These are phyloP conservation scores for Molossus molossus DNA, from an alignment of 2,797 vertebrate genomes.

Conservation along the genomic window DNA sequence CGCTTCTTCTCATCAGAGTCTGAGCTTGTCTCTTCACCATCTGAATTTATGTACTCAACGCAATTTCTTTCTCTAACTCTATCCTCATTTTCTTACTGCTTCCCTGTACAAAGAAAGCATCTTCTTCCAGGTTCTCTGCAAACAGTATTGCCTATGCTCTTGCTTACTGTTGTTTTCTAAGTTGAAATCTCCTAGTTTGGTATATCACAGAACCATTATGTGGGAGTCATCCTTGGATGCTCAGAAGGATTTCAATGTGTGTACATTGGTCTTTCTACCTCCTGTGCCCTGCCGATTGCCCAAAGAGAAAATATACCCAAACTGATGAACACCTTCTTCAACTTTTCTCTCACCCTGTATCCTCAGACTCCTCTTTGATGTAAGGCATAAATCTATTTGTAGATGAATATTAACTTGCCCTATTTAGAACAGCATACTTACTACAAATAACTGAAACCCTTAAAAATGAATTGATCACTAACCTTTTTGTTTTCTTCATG, in stretches of 20 bases:
- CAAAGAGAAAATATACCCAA: slow-evolving; percentile 32
- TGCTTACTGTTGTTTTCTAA: slow-evolving; percentile 43
- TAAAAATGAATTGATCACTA: neutral
- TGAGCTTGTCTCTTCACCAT: slow-evolving; percentile 15
- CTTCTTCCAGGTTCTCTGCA: neutral
- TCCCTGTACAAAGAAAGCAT: neutral
- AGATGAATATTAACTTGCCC: neutral
- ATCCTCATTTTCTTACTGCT: neutral
- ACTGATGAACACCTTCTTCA: neutral
- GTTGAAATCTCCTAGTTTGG: neutral
- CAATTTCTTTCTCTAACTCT: neutral
- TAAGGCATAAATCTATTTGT: slow-evolving; percentile 25
- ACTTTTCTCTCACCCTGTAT: neutral
- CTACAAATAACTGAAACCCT: neutral
- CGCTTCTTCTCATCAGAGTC: neutral
- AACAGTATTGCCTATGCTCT: neutral
- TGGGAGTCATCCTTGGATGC: neutral
- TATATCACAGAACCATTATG: neutral
- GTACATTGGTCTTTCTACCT: neutral
- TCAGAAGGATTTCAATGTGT: slow-evolving; percentile 23
- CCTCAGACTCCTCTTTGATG: neutral
- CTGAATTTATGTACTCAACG: neutral
- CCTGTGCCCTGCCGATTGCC: neutral
- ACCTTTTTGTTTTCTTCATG: neutral
- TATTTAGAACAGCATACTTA: neutral